A percentile compares a stretch with the other conserved stretches of the same genome.
phyloP scores from a whole-genome alignment of 2,113 vertebrate species.

The Condylura cristata region DNA sequence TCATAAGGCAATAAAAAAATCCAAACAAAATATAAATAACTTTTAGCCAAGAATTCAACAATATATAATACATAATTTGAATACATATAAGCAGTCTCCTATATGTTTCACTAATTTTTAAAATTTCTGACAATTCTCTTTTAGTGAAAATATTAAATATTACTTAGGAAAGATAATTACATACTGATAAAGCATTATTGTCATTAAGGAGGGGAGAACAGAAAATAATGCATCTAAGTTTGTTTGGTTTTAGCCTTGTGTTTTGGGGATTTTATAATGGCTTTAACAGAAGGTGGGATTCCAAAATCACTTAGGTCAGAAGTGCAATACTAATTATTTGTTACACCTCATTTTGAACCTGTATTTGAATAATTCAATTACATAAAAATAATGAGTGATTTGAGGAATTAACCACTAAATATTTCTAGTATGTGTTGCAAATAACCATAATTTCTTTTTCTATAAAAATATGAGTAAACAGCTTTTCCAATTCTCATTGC shows the following conservation, averaged over 20 bases:
- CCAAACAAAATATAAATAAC: background rate
- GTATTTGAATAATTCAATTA: constrained; percentile 1
- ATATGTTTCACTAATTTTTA: background rate
- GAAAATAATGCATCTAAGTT: background rate
- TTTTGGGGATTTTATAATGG: background rate
- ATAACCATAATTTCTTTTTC: constrained; percentile 27
- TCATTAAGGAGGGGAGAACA: background rate
- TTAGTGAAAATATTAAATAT: background rate
- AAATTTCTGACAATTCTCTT: background rate
- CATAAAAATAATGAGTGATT: background rate
- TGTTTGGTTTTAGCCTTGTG: background rate
- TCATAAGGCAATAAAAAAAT: too few species aligned
- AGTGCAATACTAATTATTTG: background rate
- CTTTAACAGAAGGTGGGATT: background rate
- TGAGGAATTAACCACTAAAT: background rate
- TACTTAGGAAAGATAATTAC: background rate
- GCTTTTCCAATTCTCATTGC: background rate
- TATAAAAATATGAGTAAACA: background rate
- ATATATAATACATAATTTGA: background rate
- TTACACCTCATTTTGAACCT: constrained; percentile 1
- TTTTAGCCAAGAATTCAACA: too few species aligned
- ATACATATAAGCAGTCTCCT: background rate
- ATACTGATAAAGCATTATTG: background rate
- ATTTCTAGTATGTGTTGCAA: background rate
- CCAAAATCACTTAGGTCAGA: background rate